A percentile compares a stretch with the other conserved stretches of the same genome.
Conservation (phyloP, 2,888 invertebrate species). For the Stenoptilia bipunctidactyla region DNA sequence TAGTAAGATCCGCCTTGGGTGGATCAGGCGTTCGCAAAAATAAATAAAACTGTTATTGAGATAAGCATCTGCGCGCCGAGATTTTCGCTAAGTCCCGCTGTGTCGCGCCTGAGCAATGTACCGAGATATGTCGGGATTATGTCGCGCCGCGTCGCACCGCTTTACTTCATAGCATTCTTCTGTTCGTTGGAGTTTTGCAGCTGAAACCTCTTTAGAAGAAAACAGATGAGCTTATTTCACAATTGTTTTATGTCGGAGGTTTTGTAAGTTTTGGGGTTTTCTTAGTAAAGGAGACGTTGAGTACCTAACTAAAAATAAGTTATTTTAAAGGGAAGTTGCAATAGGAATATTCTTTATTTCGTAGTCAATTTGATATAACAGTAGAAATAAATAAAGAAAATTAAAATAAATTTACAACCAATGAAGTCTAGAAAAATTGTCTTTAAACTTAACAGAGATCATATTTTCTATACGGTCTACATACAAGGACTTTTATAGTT, state of each 20-base stretch:
- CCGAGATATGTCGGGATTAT: slow-evolving; percentile 67
- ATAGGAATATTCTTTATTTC: no score
- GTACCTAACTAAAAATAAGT: no score
- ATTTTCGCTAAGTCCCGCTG: slow-evolving; percentile 67
- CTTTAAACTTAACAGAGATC: no score
- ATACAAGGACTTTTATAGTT: no score
- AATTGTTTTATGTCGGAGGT: slow-evolving; percentile 13
- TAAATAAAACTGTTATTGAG: slow-evolving; percentile 72
- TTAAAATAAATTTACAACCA: no score
- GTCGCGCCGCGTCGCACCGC: slow-evolving; percentile 39
- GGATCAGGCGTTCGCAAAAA: slow-evolving; percentile 66
- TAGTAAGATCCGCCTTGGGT: slow-evolving; percentile 52
- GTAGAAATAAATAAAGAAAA: no score
- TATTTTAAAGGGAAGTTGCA: no score
- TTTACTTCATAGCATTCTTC: slow-evolving; percentile 41
- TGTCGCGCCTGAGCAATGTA: slow-evolving; percentile 63
- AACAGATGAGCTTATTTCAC: slow-evolving; percentile 17
- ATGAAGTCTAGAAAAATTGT: no score
- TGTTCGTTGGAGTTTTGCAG: slow-evolving; percentile 54
- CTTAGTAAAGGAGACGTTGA: no score
- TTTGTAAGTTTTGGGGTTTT: no score
- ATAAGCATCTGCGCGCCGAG: slow-evolving; percentile 66
- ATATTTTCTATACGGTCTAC: no score
- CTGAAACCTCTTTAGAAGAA: slow-evolving; percentile 45
- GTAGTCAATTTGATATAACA: no score